Evolutionary conservation across 1,140 invertebrate genomes (phyloP).

Genomic region (Theocolax elegans): DNA sequence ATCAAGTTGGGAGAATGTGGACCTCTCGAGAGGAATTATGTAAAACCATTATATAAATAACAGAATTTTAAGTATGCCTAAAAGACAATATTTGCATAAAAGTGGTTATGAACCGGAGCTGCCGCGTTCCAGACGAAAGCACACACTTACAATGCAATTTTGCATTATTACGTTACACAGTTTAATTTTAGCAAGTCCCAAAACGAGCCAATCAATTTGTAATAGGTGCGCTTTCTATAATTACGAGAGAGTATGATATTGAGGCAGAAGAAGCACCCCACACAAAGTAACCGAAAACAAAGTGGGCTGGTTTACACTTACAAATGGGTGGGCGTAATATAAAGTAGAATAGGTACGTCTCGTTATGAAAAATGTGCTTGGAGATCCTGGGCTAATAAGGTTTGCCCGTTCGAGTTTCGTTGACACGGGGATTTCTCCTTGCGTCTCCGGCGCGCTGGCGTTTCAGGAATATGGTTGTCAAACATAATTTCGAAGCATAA

Average conservation of each 20-base stretch:
- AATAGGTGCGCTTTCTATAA: background rate
- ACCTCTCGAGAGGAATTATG: background rate
- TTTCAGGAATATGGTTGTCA: slow-evolving; percentile 19
- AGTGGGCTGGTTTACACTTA: background rate
- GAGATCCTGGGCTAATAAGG: slow-evolving; percentile 1
- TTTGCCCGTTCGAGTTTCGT: background rate
- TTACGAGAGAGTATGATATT: no score
- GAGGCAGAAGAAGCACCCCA: no score
- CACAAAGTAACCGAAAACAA: background rate
- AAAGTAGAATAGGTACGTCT: no score
- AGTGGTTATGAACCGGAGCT: background rate
- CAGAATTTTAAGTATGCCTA: slow-evolving; percentile 23
- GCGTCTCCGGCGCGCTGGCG: background rate
- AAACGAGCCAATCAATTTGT: slow-evolving; percentile 13
- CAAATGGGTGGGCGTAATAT: no score
- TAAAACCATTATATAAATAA: slow-evolving; percentile 23
- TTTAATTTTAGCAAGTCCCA: background rate
- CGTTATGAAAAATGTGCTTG: slow-evolving; percentile 3
- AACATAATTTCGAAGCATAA: slow-evolving; percentile 28
- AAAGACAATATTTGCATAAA: slow-evolving; percentile 34
- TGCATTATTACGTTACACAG: slow-evolving; percentile 4
- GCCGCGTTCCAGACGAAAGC: background rate
- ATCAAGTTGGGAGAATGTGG: background rate
- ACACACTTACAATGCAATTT: slow-evolving; percentile 23
- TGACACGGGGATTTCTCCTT: no score